phyloP scores from a whole-genome alignment of 2,888 invertebrate genomes.

The Nasonovia ribisnigri region DNA sequence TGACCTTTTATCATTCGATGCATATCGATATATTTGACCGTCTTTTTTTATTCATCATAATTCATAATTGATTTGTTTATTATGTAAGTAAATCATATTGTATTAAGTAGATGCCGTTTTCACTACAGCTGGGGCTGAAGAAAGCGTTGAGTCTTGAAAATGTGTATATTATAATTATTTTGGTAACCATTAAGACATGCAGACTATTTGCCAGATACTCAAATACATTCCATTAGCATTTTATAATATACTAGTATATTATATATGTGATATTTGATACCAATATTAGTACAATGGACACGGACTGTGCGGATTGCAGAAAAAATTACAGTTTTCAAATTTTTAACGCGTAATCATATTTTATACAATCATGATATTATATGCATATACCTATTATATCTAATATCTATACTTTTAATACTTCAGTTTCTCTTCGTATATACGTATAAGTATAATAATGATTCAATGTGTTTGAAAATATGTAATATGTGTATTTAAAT shows the following conservation, averaged over 20 bases:
- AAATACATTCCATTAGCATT: background rate
- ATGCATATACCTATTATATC: background rate
- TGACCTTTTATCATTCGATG: too few species aligned
- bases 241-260: background rate
- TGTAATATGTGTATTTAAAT: background rate
- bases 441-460: background rate
- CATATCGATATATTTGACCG: too few species aligned
- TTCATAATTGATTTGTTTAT: too few species aligned
- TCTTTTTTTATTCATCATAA: too few species aligned
- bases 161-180: background rate
- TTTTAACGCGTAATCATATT: background rate
- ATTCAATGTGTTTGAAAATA: background rate
- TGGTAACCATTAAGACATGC: background rate
- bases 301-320: background rate
- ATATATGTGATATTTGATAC: background rate
- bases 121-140: background rate
- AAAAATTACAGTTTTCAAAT: background rate
- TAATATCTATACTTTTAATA: background rate
- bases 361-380: background rate
- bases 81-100: background rate
- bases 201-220: background rate
- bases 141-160: background rate
- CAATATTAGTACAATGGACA: background rate
- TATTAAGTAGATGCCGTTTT: background rate
- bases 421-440: background rate